A percentile compares a stretch with the other conserved stretches of the same genome.
These are phyloP conservation scores for Cyprinodon brontotheroides DNA, from an alignment of 2,113 vertebrate species.

Conservation along the genomic window DNA sequence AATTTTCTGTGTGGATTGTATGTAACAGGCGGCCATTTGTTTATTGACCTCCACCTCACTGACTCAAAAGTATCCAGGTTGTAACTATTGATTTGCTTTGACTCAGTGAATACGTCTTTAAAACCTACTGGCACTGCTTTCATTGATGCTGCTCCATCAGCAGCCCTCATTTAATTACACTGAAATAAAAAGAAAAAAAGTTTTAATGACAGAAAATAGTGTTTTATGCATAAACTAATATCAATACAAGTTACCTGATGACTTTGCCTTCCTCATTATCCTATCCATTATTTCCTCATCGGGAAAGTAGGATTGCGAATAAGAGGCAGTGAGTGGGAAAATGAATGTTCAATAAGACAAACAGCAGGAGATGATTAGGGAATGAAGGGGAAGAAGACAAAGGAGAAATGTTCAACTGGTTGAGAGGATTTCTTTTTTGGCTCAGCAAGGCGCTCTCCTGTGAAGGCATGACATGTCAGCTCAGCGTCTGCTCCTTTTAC, in stretches of 20 bases:
- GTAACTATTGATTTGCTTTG: not conserved
- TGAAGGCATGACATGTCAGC: constrained; percentile 68
- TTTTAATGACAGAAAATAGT: not conserved
- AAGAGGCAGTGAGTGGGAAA: constrained; percentile 39
- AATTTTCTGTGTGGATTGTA: not conserved
- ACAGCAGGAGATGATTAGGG: not conserved
- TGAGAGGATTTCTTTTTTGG: constrained; percentile 4
- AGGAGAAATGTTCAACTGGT: constrained; percentile 10
- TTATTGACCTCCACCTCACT: not conserved
- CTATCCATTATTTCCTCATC: not conserved
- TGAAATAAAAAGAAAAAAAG: not conserved
- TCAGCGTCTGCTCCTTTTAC: constrained; percentile 57
- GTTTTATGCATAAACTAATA: not conserved
- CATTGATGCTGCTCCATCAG: not conserved
- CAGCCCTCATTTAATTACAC: not conserved
- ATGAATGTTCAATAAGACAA: constrained; percentile 34
- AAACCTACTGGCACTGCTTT: not conserved
- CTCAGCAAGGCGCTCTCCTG: constrained; percentile 28
- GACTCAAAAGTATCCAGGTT: not conserved
- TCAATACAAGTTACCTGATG: not conserved
- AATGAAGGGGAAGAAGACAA: not conserved
- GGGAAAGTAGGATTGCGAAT: constrained; percentile 5
- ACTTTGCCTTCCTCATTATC: not conserved
- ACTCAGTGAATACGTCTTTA: not conserved
- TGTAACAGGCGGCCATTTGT: not conserved